A percentile compares a stretch with the other conserved stretches of the same genome.
Conservation (phyloP, 2,888 invertebrate species). For the Cerastoderma edule region DNA sequence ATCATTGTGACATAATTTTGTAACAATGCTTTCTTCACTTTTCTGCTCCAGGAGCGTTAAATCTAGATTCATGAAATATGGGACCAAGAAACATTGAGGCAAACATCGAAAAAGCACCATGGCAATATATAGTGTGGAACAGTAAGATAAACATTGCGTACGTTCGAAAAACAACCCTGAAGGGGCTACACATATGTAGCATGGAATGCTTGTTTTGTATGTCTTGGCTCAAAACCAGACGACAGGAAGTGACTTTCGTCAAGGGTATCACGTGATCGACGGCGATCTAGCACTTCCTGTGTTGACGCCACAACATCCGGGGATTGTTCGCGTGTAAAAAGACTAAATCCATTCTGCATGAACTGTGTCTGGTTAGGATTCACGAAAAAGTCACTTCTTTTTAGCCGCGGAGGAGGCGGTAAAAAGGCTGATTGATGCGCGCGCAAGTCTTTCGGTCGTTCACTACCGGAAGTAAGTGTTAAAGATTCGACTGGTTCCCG, state of each 20-base stretch:
- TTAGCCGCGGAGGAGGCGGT: slow-evolving; percentile 34
- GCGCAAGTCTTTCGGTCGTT: slow-evolving; percentile 33
- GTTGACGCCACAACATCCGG: background rate
- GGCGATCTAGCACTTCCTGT: background rate
- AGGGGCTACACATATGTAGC: slow-evolving; percentile 52
- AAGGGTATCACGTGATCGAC: slow-evolving; percentile 5
- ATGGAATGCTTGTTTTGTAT: slow-evolving; percentile 39
- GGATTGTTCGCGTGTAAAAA: slow-evolving; percentile 7
- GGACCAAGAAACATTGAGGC: no score
- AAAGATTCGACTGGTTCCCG: slow-evolving; percentile 31
- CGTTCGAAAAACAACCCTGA: no score
- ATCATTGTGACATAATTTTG: no score
- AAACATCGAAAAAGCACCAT: no score
- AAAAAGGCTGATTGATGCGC: slow-evolving; percentile 32
- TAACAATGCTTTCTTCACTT: background rate
- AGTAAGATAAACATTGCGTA: no score
- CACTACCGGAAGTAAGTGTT: slow-evolving; percentile 23
- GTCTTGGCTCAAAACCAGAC: slow-evolving; percentile 39
- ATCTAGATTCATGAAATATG: background rate
- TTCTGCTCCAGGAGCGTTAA: background rate
- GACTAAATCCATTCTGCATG: slow-evolving; percentile 28
- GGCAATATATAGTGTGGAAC: no score
- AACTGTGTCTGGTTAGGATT: slow-evolving; percentile 25
- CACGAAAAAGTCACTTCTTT: slow-evolving; percentile 48
- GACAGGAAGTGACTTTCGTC: slow-evolving; percentile 8